A percentile compares a stretch with the other conserved stretches of the same genome.
Conservation (phyloP, 2,113 vertebrate species). For the Mastomys coucha region DNA sequence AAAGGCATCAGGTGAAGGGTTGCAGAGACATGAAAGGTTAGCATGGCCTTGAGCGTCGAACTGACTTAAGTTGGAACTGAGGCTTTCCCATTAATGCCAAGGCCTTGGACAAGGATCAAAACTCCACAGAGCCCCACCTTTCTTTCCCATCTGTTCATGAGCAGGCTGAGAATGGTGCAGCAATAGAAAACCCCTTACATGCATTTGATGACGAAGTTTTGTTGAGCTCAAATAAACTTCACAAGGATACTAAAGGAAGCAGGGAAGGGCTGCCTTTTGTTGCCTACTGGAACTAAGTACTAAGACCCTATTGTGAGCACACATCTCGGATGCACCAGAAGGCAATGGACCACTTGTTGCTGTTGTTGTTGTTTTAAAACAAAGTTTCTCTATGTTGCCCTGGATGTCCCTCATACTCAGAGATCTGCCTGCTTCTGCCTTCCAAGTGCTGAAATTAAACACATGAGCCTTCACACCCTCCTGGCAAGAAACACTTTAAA, state of each 20-base stretch:
- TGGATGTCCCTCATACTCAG: background rate
- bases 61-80: background rate
- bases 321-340: background rate
- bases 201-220: background rate
- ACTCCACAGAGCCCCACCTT: background rate
- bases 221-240: background rate
- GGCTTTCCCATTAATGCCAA: background rate
- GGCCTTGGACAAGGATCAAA: background rate
- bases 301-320: background rate
- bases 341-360: background rate
- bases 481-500: background rate
- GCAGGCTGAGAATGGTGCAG: background rate
- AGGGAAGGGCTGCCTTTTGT: background rate
- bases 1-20: background rate
- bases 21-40: background rate
- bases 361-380: background rate
- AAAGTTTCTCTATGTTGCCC: background rate
- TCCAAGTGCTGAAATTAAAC: background rate
- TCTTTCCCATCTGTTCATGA: background rate
- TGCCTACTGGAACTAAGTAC: background rate
- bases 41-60: background rate
- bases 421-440: background rate
- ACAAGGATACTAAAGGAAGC: background rate
- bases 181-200: background rate
- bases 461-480: background rate